Conservation (phyloP, 2,797 vertebrate species). For the Sebastes glaucus region DNA sequence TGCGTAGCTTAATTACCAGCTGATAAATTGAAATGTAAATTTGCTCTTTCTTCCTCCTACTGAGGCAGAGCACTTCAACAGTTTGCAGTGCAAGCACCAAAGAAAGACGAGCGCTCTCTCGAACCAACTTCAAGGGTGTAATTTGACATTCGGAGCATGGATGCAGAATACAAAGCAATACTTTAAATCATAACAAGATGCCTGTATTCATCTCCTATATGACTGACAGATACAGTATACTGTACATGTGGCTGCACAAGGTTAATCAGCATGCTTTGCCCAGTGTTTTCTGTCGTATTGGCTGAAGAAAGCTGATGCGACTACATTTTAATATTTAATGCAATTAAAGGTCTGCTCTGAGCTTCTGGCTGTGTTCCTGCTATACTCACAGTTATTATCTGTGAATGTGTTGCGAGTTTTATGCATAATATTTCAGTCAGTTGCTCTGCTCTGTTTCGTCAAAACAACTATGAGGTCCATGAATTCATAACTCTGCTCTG, state of each 20-base stretch:
- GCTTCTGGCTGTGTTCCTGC: conserved; percentile 33
- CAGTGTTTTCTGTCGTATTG: background rate
- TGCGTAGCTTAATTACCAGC: conserved; percentile 48
- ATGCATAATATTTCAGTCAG: conserved; percentile 9
- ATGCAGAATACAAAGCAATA: background rate
- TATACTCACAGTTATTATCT: conserved; percentile 24
- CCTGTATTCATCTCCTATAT: background rate
- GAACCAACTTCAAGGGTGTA: conserved; percentile 10
- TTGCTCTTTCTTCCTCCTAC: conserved; percentile 31
- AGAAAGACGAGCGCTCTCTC: background rate
- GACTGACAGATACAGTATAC: background rate
- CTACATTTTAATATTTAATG: conserved; percentile 60
- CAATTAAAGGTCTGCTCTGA: conserved; percentile 41
- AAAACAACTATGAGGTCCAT: conserved; percentile 54
- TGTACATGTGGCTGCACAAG: background rate
- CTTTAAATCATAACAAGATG: background rate
- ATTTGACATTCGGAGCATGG: conserved; percentile 21
- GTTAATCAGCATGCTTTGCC: conserved; percentile 9
- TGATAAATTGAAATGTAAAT: conserved; percentile 72
- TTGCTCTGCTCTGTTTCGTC: conserved; percentile 14
- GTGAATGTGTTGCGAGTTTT: conserved; percentile 25
- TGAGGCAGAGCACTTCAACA: conserved; percentile 29
- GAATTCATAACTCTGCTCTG: conserved; percentile 48
- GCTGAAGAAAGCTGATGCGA: conserved; percentile 13
- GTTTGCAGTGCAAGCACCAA: conserved; percentile 22